Conservation (phyloP, 2,888 invertebrate species). For the Melanchra persicariae region DNA sequence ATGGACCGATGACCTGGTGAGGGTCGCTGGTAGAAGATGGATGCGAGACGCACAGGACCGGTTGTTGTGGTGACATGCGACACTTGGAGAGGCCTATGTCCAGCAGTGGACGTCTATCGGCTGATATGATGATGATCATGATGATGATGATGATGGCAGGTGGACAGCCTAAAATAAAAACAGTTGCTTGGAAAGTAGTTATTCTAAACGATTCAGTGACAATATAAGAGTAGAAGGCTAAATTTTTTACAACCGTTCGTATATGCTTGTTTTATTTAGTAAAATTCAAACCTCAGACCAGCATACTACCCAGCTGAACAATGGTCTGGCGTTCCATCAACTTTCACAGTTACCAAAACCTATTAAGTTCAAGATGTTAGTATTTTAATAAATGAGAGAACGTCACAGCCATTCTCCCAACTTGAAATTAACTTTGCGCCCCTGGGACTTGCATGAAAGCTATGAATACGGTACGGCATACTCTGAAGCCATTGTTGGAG, state of each 20-base stretch:
- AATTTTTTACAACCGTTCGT: neutral
- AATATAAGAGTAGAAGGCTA: neutral
- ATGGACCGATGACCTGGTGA: too few relatives aligned
- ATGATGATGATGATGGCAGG: too few relatives aligned
- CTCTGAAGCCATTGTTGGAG: conserved; percentile 67
- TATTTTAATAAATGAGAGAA: conserved; percentile 86
- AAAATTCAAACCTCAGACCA: neutral
- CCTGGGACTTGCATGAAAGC: conserved; percentile 73
- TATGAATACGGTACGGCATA: conserved; percentile 71
- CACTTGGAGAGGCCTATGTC: too few relatives aligned
- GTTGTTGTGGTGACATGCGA: too few relatives aligned
- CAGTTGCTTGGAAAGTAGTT: too few relatives aligned
- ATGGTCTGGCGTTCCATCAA: conserved; percentile 64
- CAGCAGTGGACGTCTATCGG: too few relatives aligned
- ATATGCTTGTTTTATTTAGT: neutral
- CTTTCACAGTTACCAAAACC: conserved; percentile 83
- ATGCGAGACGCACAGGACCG: too few relatives aligned
- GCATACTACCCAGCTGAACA: conserved; percentile 34
- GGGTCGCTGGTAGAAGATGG: too few relatives aligned
- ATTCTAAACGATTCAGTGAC: too few relatives aligned
- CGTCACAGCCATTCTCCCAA: conserved; percentile 76
- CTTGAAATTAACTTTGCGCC: conserved; percentile 88
- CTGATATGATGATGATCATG: too few relatives aligned
- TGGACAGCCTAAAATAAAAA: too few relatives aligned
- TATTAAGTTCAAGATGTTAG: conserved; percentile 85